Conservation (phyloP, 2,888 invertebrate genomes). For the Rugalucina vietnamica region DNA sequence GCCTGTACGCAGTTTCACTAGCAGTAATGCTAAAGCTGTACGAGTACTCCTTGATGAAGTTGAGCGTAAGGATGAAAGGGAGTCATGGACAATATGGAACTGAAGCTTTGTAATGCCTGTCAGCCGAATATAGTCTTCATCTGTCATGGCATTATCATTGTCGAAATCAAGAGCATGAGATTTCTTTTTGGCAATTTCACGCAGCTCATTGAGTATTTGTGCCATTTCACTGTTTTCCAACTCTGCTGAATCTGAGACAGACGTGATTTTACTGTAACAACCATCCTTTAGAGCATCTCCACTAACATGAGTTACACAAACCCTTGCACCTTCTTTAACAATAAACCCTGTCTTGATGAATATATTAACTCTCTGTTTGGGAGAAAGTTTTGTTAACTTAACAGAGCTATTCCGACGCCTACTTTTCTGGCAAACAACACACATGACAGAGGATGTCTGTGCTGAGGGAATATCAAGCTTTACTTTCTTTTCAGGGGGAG, state of each 20-base stretch:
- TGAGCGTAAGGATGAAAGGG: conserved; percentile 14
- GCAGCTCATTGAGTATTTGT: background rate
- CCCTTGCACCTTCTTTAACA: background rate
- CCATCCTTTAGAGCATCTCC: background rate
- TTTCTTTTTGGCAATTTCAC: background rate
- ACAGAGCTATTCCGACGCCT: background rate
- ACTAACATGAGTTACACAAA: background rate
- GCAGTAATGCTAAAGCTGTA: conserved; percentile 48
- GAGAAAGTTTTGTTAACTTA: conserved; percentile 1
- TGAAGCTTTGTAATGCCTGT: conserved; percentile 26
- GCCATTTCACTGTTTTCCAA: background rate
- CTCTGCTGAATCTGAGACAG: background rate
- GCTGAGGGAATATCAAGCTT: background rate
- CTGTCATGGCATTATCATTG: background rate
- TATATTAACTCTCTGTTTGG: background rate
- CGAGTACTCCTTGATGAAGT: conserved; percentile 28
- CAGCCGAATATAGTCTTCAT: conserved; percentile 22
- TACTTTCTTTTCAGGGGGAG: background rate
- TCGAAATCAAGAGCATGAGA: background rate
- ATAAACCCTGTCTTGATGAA: background rate
- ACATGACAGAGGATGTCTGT: background rate
- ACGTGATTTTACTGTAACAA: background rate
- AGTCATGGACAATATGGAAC: conserved; percentile 37
- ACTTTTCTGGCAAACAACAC: background rate
- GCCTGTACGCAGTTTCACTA: conserved; percentile 45